Conservation (phyloP, 2,797 vertebrate species). For the Brotula barbata region DNA sequence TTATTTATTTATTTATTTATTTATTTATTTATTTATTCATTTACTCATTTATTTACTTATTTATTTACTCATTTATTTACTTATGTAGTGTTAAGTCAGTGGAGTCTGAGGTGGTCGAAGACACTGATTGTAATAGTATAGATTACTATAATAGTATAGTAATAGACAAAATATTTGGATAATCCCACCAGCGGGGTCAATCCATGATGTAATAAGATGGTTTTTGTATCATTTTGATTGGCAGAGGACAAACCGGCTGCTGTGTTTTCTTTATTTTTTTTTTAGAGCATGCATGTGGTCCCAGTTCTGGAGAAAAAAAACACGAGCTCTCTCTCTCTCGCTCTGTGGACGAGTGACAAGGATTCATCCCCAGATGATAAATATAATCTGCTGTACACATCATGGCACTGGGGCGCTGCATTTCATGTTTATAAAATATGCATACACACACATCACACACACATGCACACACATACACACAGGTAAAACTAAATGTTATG, state of each 20-base stretch:
- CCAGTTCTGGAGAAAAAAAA: constrained; percentile 25
- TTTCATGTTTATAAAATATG: background rate
- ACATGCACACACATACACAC: too few relatives aligned
- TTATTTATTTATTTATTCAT: too few relatives aligned
- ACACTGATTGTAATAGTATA: too few relatives aligned
- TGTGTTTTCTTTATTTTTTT: constrained; percentile 13
- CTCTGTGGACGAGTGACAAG: constrained; percentile 8
- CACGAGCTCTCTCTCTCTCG: constrained; percentile 8
- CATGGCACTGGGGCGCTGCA: background rate
- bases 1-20: too few relatives aligned
- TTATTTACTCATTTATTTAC: too few relatives aligned
- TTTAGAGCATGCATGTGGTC: constrained; percentile 19
- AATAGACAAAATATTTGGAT: constrained; percentile 43
- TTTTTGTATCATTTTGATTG: constrained; percentile 44
- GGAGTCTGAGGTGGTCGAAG: constrained; percentile 10
- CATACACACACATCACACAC: too few relatives aligned
- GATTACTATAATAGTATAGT: too few relatives aligned
- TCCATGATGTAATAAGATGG: constrained; percentile 6
- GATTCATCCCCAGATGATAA: constrained; percentile 10
- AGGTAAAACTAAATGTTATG: too few relatives aligned
- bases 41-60: too few relatives aligned
- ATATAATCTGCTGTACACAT: background rate
- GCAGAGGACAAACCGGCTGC: constrained; percentile 27
- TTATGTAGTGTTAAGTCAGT: constrained; percentile 8
- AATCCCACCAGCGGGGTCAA: constrained; percentile 9